Evolutionary conservation across 2,797 vertebrate genomes (phyloP).

Genomic region (Clarias pachynema): DNA sequence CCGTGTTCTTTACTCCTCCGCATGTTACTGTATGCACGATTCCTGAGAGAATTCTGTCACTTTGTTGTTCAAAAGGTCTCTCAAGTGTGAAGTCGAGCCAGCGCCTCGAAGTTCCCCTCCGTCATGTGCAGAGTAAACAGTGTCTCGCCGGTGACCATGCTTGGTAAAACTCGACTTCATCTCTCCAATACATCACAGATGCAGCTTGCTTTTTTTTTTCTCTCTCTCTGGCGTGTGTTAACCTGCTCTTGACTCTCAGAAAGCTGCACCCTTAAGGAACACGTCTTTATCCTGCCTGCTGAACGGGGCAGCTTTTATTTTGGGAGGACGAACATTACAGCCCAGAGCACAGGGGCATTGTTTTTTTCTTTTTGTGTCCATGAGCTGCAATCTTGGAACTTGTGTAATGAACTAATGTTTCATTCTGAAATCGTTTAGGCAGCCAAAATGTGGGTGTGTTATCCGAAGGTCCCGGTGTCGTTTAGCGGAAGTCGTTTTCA

Average conservation of each 20-base stretch:
- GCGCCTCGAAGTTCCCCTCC: conserved; percentile 11
- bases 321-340: background rate
- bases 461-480: background rate
- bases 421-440: background rate
- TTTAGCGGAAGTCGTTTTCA: background rate
- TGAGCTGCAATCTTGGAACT: background rate
- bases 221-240: background rate
- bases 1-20: background rate
- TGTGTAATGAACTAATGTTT: background rate
- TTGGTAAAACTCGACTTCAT: conserved; percentile 27
- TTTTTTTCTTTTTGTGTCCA: background rate
- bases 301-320: background rate
- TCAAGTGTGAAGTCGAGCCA: background rate
- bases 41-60: background rate
- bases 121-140: conserved; percentile 42
- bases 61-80: background rate
- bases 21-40: background rate
- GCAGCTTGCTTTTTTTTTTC: background rate
- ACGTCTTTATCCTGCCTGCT: background rate
- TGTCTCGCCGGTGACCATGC: conserved; percentile 37
- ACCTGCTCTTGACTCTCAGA: background rate
- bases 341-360: background rate
- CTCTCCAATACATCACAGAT: conserved; percentile 1
- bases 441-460: background rate
- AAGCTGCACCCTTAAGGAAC: conserved; percentile 14